phyloP scores from a whole-genome alignment of 2,797 vertebrate genomes.

The Sphenopsis melanotis region DNA sequence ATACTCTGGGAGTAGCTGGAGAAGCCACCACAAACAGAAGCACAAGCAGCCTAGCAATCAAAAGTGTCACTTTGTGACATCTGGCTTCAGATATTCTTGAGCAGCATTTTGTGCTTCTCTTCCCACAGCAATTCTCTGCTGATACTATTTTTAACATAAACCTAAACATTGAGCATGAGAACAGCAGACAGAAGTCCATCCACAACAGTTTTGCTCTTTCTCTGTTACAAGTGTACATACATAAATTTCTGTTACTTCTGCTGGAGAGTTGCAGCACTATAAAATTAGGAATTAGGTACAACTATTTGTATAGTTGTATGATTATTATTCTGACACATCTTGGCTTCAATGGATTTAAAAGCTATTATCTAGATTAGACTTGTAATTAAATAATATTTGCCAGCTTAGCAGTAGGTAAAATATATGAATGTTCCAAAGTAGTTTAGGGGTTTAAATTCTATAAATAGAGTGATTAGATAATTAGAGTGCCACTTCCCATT shows the following conservation, averaged over 20 bases:
- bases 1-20: background rate
- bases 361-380: background rate
- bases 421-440: conserved; percentile 14
- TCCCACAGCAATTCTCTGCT: background rate
- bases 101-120: background rate
- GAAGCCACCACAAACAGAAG: background rate
- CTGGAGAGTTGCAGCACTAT: background rate
- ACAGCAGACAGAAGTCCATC: background rate
- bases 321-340: background rate
- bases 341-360: conserved; percentile 7
- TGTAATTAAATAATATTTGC: background rate
- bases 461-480: background rate
- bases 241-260: background rate
- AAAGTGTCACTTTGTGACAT: background rate
- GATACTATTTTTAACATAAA: background rate
- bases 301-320: background rate
- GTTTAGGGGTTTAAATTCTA: conserved; percentile 29
- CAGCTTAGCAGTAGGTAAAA: conserved; percentile 9
- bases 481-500: background rate
- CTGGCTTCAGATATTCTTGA: background rate
- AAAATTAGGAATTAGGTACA: background rate
- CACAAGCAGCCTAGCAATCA: background rate
- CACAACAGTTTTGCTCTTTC: background rate
- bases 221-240: background rate
- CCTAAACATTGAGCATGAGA: background rate